These are phyloP conservation scores for Nemapogon koenigi DNA, from an alignment of 2,888 invertebrate genomes.

Conservation along the genomic window DNA sequence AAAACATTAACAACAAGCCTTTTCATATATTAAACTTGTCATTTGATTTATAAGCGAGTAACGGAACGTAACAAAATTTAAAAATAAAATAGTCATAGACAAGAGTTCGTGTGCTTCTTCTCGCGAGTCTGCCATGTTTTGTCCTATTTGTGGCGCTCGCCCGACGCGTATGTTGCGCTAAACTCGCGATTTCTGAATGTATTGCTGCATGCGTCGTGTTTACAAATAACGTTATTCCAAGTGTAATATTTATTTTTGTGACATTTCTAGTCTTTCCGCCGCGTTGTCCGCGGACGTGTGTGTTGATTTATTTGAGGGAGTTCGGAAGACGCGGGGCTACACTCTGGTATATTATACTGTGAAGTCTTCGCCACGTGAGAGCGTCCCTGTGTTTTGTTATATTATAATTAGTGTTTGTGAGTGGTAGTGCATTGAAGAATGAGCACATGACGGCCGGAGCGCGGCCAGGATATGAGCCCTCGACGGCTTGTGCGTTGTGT, in stretches of 20 bases:
- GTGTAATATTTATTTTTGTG: slow-evolving; percentile 13
- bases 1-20: too few species aligned
- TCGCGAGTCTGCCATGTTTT: slow-evolving; percentile 61
- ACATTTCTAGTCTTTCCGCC: slow-evolving; percentile 17
- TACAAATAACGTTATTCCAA: slow-evolving; percentile 35
- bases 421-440: too few species aligned
- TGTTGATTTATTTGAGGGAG: too few species aligned
- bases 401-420: too few species aligned
- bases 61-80: slow-evolving; percentile 24
- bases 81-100: slow-evolving; percentile 48
- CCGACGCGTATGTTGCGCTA: slow-evolving; percentile 51
- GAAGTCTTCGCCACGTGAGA: slow-evolving; percentile 48
- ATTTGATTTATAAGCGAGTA: slow-evolving; percentile 15
- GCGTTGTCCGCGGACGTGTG: slow-evolving; percentile 45
- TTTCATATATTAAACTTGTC: too few species aligned
- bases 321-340: too few species aligned
- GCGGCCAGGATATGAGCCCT: slow-evolving; percentile 59
- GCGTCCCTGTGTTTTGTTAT: too few species aligned
- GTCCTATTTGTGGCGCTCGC: slow-evolving; percentile 64
- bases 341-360: too few species aligned
- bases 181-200: slow-evolving; percentile 53
- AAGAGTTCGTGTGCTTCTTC: slow-evolving; percentile 41
- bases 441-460: slow-evolving; percentile 60
- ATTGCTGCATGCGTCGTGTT: slow-evolving; percentile 56
- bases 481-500: slow-evolving; percentile 50